Percentiles rank a stretch among this genome's conserved stretches.
These are phyloP conservation scores for Mobula birostris DNA, from an alignment of 2,113 vertebrate genomes.

Conservation along the genomic window DNA sequence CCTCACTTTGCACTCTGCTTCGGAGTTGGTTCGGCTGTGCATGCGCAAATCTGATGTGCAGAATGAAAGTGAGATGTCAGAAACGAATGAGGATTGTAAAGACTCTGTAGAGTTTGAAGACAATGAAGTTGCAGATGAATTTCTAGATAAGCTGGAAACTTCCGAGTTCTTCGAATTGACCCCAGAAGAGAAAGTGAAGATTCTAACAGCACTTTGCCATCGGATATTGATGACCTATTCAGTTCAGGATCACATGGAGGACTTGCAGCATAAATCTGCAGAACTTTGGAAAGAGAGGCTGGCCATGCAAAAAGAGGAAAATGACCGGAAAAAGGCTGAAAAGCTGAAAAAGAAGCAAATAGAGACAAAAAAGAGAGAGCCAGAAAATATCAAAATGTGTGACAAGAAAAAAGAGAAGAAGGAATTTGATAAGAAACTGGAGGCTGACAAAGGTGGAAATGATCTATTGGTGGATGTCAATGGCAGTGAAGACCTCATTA, in stretches of 20 bases:
- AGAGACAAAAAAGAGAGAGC: conserved; percentile 70
- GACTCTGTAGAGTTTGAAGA: conserved; percentile 66
- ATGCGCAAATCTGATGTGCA: conserved; percentile 79
- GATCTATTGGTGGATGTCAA: conserved; percentile 14
- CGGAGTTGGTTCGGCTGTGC: conserved; percentile 84
- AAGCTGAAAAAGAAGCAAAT: conserved; percentile 77
- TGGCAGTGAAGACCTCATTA: conserved; percentile 79
- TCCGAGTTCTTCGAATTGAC: conserved; percentile 84
- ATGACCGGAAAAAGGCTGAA: conserved; percentile 83
- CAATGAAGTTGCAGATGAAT: conserved; percentile 77
- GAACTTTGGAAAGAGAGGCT: conserved; percentile 92
- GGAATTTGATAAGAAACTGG: conserved; percentile 47
- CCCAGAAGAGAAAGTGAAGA: conserved; percentile 78
- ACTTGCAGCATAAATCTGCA: conserved; percentile 74
- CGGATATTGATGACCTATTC: conserved; percentile 96
- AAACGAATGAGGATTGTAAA: conserved; percentile 57
- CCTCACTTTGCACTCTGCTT: conserved; percentile 83
- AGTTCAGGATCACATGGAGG: conserved; percentile 85
- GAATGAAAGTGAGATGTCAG: conserved; percentile 69
- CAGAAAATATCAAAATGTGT: conserved; percentile 51
- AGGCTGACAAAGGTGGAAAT: conserved; percentile 47
- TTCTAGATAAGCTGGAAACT: conserved; percentile 84
- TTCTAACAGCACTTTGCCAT: conserved; percentile 83
- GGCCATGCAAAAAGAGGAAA: conserved; percentile 83
- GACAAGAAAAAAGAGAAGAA: conserved; percentile 65